phyloP scores from a whole-genome alignment of 2,113 vertebrate genomes.

The Caracal caracal region DNA sequence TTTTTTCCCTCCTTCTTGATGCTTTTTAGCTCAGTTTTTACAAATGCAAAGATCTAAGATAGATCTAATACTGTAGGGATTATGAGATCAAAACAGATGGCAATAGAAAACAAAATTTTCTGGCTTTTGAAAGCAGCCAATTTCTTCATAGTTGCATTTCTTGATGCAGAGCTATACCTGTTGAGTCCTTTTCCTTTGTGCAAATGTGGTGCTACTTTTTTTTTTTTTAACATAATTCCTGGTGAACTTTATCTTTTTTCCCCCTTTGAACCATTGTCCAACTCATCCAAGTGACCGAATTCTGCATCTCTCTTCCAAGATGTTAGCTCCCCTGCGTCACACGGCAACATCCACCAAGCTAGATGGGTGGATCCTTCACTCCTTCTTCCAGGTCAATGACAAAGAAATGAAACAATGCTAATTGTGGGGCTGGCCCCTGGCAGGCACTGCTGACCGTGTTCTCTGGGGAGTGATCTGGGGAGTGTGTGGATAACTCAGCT shows the following conservation, averaged over 20 bases:
- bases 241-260: neutral
- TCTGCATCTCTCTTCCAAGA: slow-evolving; percentile 29
- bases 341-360: neutral
- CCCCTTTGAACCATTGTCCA: neutral
- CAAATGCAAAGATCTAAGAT: neutral
- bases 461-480: neutral
- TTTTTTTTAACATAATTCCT: neutral
- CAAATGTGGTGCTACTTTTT: neutral
- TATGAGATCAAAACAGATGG: neutral
- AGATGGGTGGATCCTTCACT: neutral
- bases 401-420: neutral
- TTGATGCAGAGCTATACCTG: slow-evolving; percentile 14
- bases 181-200: neutral
- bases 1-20: neutral
- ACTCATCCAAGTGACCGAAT: neutral
- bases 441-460: neutral
- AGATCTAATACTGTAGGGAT: neutral
- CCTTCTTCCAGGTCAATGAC: neutral
- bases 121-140: neutral
- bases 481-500: neutral
- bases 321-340: neutral
- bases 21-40: neutral
- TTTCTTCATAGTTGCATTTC: slow-evolving; percentile 4
- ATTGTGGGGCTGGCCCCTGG: slow-evolving; percentile 39
- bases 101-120: neutral